Base-by-base conservation (phyloP, 2,113 vertebrate species). In the Lepus americanus region DNA sequence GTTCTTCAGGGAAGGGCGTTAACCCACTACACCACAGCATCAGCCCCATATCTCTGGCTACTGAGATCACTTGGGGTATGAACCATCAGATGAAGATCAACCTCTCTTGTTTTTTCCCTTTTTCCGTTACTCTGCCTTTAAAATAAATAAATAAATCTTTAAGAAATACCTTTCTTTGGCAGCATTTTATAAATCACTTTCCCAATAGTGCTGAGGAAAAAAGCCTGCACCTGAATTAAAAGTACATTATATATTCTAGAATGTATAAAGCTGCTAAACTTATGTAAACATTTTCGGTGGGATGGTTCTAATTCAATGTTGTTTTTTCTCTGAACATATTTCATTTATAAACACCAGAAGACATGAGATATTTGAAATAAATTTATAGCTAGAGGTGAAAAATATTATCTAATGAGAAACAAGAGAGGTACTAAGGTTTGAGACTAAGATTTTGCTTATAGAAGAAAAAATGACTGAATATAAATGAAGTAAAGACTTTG, bases 381-480 rank as follows among this genome's bases (percentile, higher is more conserved):
- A 90, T 95, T 63, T 1, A 90, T 5, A n/a, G 29, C 23, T 76
- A 25, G n/a, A 12, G 61, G 23, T 73, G 64, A 51, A 51, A 94
- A 74, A 92, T 76, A 95, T 89, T 16, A 11, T 78, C 25, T 92
- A 95, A 85, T 87, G 90, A 87, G 29, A 74, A 94, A 73, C 6
- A 90, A 14, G 20, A 69, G 29, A 70, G 2, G 89, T 91, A 39
- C 17, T 25, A 95, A 96, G 80, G 64, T 66, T 97, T 90, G 20
- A 85, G 83, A 11, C 94, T 79, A 66, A 36, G 29, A 93, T 33
- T 84, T 61, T 97, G 2, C 82, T 98, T 97, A 59, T n/a, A 90
- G 29, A 94, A 93, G 9, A 70, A 94, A 33, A 94, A n/a, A 5
- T 33, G 8, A 1, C 76, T 79, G 1, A 87, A 73, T 76, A 97